These are phyloP conservation scores for Varanus salvator DNA, from an alignment of 2,113 vertebrate genomes.

Conservation along the genomic window DNA sequence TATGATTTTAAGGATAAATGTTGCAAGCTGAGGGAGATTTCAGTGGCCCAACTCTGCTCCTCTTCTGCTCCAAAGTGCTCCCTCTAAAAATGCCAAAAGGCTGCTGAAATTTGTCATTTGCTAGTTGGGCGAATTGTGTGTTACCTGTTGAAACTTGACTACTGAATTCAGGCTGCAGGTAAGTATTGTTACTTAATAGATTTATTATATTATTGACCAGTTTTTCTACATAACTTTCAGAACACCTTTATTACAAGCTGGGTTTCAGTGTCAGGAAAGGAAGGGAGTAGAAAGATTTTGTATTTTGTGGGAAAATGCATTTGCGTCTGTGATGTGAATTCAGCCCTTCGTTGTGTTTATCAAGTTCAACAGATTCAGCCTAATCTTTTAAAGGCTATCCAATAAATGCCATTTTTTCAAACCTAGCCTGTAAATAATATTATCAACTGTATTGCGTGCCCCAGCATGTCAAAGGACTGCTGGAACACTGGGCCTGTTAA, in stretches of 20 bases:
- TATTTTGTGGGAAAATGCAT: background rate
- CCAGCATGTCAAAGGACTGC: background rate
- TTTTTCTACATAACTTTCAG: background rate
- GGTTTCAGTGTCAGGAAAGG: no score
- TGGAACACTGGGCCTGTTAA: conserved; percentile 18
- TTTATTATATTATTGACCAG: background rate
- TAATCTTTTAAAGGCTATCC: background rate
- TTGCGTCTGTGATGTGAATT: background rate
- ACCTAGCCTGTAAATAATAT: background rate
- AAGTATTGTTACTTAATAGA: background rate
- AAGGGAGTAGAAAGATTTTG: background rate
- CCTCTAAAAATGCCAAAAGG: background rate
- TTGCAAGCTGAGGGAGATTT: background rate
- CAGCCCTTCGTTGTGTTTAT: background rate
- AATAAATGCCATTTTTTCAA: conserved; percentile 9
- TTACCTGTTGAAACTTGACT: background rate
- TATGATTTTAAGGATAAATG: background rate
- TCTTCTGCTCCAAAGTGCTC: background rate
- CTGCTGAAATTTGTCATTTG: background rate
- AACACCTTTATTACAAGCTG: background rate
- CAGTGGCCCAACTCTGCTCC: background rate
- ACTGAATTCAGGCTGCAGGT: background rate
- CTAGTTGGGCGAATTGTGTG: background rate
- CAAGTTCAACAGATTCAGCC: background rate
- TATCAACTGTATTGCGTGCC: background rate